phyloP scores from a whole-genome alignment of 2,113 vertebrate species.

The Myotis lucifugus region DNA sequence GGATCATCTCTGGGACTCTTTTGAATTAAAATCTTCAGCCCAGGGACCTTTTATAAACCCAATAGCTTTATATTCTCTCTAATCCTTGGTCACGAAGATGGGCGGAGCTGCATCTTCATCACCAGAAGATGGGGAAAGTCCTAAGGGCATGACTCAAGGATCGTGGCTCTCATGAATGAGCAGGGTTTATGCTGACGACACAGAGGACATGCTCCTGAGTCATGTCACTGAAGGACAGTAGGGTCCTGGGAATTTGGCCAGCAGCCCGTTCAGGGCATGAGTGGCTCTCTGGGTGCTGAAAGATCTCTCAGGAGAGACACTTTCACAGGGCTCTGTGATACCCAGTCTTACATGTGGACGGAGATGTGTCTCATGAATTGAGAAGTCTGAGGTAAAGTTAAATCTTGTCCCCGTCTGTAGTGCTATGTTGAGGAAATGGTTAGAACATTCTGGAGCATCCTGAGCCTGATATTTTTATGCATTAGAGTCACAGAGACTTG shows the following conservation, averaged over 20 bases:
- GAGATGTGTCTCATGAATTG: neutral
- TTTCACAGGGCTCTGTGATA: neutral
- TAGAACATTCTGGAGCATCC: neutral
- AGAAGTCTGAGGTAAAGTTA: neutral
- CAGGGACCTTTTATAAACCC: neutral
- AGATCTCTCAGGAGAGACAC: neutral
- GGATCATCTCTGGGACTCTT: neutral
- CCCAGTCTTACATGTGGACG: neutral
- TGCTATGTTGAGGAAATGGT: neutral
- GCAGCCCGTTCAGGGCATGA: constrained; percentile 61
- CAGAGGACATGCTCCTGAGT: neutral
- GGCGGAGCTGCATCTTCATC: neutral
- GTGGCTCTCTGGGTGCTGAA: constrained; percentile 53
- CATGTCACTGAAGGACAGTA: neutral
- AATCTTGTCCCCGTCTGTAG: neutral
- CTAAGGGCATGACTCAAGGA: neutral
- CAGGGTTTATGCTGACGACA: rapidly evolving
- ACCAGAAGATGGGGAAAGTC: neutral
- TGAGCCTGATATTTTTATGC: neutral
- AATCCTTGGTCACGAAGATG: neutral
- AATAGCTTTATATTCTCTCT: rapidly evolving
- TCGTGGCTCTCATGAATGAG: neutral
- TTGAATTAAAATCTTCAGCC: neutral
- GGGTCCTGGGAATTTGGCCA: constrained; percentile 50
- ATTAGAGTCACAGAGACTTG: neutral